Percentiles rank a stretch among this genome's conserved stretches.
These are phyloP conservation scores for Zoanthus sociatus DNA, from an alignment of 92 coral and sea anemone species.

Conservation along the genomic window DNA sequence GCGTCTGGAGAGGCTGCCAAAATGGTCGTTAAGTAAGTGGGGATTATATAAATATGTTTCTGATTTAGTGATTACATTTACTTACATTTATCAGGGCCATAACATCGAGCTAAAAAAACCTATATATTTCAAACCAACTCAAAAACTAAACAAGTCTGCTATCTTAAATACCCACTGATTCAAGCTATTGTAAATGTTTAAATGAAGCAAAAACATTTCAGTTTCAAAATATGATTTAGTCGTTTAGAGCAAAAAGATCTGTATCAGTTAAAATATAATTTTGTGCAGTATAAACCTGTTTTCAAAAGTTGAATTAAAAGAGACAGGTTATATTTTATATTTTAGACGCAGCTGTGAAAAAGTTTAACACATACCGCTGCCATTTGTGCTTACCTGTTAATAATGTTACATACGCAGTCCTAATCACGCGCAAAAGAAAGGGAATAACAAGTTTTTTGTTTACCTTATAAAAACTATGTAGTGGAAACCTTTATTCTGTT, in stretches of 20 bases:
- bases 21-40: constrained; percentile 7
- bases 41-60: not conserved
- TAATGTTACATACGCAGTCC: no score
- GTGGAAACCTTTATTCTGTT: not conserved
- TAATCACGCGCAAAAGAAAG: no score
- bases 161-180: not conserved
- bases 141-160: not conserved
- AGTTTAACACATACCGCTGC: no score
- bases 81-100: not conserved
- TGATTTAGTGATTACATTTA: not conserved
- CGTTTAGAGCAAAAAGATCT: not conserved
- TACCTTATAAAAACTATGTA: not conserved
- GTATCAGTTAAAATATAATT: not conserved
- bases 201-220: not conserved
- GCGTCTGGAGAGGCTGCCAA: constrained; percentile 10
- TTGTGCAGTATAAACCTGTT: not conserved
- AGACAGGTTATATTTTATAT: not conserved
- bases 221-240: not conserved
- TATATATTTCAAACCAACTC: not conserved
- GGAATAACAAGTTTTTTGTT: not conserved
- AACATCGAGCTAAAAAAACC: not conserved
- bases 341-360: no score
- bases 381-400: no score
- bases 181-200: not conserved
- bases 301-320: not conserved